Evolutionary conservation across 1,140 invertebrate species (phyloP), one percentile per base, ranked within the genome.

Genomic region (Drosophila micromelanica): DNA sequence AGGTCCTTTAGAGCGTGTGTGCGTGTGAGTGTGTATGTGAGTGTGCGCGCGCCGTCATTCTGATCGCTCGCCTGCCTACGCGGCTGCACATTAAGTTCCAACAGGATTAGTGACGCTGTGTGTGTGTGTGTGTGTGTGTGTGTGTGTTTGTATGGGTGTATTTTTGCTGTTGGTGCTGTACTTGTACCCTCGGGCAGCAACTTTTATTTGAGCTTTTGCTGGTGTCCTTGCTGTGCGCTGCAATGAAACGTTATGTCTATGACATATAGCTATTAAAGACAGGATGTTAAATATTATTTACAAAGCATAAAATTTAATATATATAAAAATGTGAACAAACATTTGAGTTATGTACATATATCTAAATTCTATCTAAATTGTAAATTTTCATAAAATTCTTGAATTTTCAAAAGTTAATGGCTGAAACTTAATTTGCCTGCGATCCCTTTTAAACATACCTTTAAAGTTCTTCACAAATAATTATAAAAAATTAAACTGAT

Each of bases 61-160:
- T 63, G 45, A 64, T 54, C 46, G 40, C 48, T 15, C 35, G 60
- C 15, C 71, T 51, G 49, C 59, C 73, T 73, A 73, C 76, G 54
- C 69, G 55, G 35, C 59, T 23, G 35, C 78, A 40, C 54, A 63
- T 60, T 52, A 67, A 67, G 71, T 87, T 87, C 62, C 82, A 75
- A 40, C 85, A 80, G 84, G 84, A 87, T 87, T 84, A 89, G 68
- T 68, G 37, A 55, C 37, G 59, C 60, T n/a, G n/a, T 20, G 45
- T 51, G 12, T 37, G 35, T 46, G 8, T 46, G 61, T 37, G 49
- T 35, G 40, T 69, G 56, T 65, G 32, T 81, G 43, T 48, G 40
- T 43, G 51, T 43, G 30, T n/a, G n/a, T 20, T 61, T 20, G 23
- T n/a, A 45, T 23, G 37, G 52, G 35, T 40, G 60, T 45, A 7